Conservation (phyloP, 1,140 invertebrate species). For the Stegodyphus mimosarum region DNA sequence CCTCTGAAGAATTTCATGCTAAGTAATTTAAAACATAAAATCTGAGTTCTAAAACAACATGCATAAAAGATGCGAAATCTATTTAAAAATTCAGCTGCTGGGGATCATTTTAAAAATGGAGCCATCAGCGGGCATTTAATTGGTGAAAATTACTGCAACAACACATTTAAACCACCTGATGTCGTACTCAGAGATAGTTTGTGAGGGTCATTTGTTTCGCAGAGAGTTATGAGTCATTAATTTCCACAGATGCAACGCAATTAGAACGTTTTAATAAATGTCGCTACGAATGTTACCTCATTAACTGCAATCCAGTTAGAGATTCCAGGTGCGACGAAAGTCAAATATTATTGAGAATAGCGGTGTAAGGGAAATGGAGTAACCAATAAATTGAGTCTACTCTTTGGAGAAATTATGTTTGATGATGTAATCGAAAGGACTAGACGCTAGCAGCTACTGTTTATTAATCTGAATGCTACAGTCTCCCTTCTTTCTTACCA, state of each 20-base stretch:
- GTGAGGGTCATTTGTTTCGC: conserved; percentile 14
- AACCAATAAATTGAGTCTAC: no score
- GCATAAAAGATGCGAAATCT: no score
- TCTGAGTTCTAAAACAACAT: no score
- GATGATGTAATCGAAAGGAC: no score
- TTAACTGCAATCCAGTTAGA: conserved; percentile 31
- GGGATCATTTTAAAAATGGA: not conserved
- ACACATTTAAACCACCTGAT: not conserved
- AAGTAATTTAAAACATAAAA: no score
- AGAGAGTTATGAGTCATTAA: conserved; percentile 24
- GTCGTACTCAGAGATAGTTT: no score
- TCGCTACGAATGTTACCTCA: conserved; percentile 15
- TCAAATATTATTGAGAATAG: conserved; percentile 7
- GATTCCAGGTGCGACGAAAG: not conserved
- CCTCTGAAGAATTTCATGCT: no score
- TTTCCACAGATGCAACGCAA: conserved; percentile 34
- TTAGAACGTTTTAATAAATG: conserved; percentile 38
- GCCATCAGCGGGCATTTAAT: not conserved
- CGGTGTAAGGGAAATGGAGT: not conserved
- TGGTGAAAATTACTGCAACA: not conserved
- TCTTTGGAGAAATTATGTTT: no score
- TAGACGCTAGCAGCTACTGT: no score
- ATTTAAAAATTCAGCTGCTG: not conserved
- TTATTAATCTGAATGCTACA: no score
- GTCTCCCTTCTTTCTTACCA: no score